Evolutionary conservation across 2,888 invertebrate species (phyloP), one percentile per base, ranked within the genome.

Genomic region (Meandrusa payeni): DNA sequence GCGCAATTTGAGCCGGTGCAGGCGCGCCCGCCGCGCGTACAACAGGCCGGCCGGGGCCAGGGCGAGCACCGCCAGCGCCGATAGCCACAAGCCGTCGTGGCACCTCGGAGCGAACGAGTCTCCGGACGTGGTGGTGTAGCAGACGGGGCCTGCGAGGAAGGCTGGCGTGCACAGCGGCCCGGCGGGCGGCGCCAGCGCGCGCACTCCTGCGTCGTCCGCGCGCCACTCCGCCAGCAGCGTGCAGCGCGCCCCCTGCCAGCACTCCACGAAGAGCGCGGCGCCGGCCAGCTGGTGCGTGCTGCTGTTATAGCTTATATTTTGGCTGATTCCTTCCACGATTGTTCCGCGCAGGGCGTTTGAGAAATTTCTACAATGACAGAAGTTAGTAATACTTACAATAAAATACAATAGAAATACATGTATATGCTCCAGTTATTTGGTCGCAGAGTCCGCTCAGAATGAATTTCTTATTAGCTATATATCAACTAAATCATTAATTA

Each of bases 61-160:
- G 20, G 15, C 3, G 5, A 22, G 1, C 93, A 76, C 2, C 90
- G 77, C 62, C 94, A 94, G 32, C 75, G 76, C 6, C 80, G 76
- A 1, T 80, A 79, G 3, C 93, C 41, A 41, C n/a, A 34, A 12
- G 5, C 65, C 51, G 1, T 91, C 91, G 34, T 92, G 76, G 93
- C 95, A 95, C 0, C 64, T 65, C 9, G 94, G 90, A 1, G 70
- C 65, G 9, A 89, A 89, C 15, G 68, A 54, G 52, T 92, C 89
- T 5, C 65, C 67, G 5, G 51, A 46, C 9, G 11, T 15, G 22
- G 41, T 27, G 2, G 39, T 11, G 28, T 9, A 12, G 41, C 41
- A 41, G 15, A 15, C 15, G 6, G 19, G 6, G 12, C 2, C 5
- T n/a, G 6, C 20, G 15, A 0, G 1, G 19, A 38, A 5, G 2